phyloP scores from a whole-genome alignment of 2,888 invertebrate species.

The Aporophyla nigra region DNA sequence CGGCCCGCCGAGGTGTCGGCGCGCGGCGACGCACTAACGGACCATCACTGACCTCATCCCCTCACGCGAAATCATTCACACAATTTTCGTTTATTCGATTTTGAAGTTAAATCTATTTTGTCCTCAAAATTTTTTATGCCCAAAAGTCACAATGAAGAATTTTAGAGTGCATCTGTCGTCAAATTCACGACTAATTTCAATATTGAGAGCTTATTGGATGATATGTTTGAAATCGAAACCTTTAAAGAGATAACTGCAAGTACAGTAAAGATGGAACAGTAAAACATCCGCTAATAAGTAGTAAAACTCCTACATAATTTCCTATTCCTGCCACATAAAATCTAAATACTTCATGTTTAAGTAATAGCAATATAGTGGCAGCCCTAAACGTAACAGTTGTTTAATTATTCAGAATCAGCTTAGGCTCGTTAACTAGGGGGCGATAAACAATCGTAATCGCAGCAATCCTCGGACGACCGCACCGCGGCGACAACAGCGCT shows the following conservation, averaged over 20 bases:
- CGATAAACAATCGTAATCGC: constrained; percentile 81
- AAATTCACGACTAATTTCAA: background rate
- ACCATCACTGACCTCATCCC: constrained; percentile 82
- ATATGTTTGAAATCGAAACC: constrained; percentile 3
- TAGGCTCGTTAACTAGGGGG: constrained; percentile 71
- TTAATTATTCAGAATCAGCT: constrained; percentile 67
- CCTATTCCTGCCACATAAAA: constrained; percentile 12
- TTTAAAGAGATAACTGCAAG: constrained; percentile 5
- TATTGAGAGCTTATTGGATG: background rate
- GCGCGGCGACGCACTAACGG: constrained; percentile 82
- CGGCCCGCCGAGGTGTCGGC: constrained; percentile 84
- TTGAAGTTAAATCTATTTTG: constrained; percentile 55
- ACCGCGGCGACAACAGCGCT: constrained; percentile 73
- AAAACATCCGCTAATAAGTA: constrained; percentile 8
- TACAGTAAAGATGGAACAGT: background rate
- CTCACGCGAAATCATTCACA: constrained; percentile 84
- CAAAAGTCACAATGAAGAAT: background rate
- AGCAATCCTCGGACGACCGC: constrained; percentile 76
- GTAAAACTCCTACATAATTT: background rate
- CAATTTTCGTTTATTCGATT: constrained; percentile 56
- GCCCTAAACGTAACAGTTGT: constrained; percentile 63
- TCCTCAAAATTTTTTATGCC: background rate
- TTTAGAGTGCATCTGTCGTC: background rate
- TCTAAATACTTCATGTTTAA: constrained; percentile 17
- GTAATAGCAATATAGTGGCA: constrained; percentile 40